Evolutionary conservation across 2,797 vertebrate genomes (phyloP).

Genomic region (Gallirallus australis): DNA sequence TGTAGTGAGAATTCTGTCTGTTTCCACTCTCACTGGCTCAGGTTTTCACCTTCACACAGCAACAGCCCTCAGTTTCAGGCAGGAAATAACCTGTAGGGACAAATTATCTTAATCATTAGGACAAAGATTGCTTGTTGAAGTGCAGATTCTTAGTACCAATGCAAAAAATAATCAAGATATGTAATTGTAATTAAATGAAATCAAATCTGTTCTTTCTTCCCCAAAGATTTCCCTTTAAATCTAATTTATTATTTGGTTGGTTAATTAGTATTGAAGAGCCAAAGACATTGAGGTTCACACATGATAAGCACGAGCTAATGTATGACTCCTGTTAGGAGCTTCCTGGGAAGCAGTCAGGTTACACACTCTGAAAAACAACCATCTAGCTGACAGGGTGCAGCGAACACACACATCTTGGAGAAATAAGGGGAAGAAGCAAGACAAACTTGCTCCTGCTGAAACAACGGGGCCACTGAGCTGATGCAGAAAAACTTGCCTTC

Average conservation of each 20-base stretch:
- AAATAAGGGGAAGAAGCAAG: background rate
- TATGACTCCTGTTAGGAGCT: background rate
- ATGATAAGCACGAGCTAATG: background rate
- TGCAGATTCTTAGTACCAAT: background rate
- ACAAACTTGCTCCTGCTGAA: background rate
- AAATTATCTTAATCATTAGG: slow-evolving; percentile 30
- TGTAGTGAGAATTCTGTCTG: background rate
- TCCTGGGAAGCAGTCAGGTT: background rate
- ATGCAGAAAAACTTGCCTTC: background rate
- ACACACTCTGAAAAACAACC: background rate
- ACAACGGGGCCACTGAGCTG: background rate
- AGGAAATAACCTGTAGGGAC: slow-evolving; percentile 28
- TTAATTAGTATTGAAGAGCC: slow-evolving; percentile 7
- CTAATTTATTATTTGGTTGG: background rate
- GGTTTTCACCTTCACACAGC: background rate
- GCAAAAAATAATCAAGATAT: slow-evolving; percentile 15
- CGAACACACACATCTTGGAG: background rate
- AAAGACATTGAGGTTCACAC: background rate
- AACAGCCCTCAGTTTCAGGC: background rate
- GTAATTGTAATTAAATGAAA: slow-evolving; percentile 20
- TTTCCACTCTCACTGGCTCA: background rate
- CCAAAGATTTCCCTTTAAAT: slow-evolving; percentile 10
- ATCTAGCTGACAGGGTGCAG: background rate
- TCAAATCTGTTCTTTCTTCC: background rate
- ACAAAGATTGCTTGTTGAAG: slow-evolving; percentile 20